phyloP scores from a whole-genome alignment of 35 echinoderm and acorn worm genomes.

The Diadema setosum region DNA sequence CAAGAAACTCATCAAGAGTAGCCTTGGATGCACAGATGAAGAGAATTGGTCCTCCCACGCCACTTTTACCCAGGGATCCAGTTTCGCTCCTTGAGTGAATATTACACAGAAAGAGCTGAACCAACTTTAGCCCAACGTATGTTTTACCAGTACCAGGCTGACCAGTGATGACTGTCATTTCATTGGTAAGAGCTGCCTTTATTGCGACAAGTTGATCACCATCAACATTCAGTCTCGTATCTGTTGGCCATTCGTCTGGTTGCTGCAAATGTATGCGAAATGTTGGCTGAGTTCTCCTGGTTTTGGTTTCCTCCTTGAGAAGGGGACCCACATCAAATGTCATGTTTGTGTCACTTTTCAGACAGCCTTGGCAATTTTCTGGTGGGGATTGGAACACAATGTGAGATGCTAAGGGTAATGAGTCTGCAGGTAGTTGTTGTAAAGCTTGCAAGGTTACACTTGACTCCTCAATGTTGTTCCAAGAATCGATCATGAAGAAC shows the following conservation, averaged over 20 bases:
- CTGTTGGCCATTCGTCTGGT: conserved; percentile 28
- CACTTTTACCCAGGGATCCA: neutral
- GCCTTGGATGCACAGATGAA: conserved; percentile 80
- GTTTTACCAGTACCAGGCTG: conserved; percentile 92
- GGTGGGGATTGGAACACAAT: conserved; percentile 8
- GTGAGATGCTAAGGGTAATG: conserved; percentile 39
- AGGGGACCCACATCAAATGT: conserved; percentile 44
- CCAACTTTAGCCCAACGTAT: conserved; percentile 67
- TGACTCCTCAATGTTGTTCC: conserved; percentile 76
- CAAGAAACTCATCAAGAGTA: conserved; percentile 92
- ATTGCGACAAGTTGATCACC: conserved; percentile 43
- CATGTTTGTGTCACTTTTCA: neutral
- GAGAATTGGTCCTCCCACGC: conserved; percentile 48
- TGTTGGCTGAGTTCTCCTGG: neutral
- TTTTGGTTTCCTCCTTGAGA: neutral
- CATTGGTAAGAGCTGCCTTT: conserved; percentile 48
- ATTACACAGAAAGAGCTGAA: conserved; percentile 58
- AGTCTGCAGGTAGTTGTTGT: conserved; percentile 2
- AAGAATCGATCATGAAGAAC: conserved; percentile 62
- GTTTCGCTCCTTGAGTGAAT: neutral
- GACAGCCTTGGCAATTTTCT: neutral
- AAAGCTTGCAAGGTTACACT: conserved; percentile 47
- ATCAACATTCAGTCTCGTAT: conserved; percentile 27
- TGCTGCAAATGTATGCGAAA: neutral
- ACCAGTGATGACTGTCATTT: conserved; percentile 83